These are phyloP conservation scores for Thysanoteuthis rhombus DNA, from an alignment of 2,888 invertebrate genomes.

Conservation along the genomic window DNA sequence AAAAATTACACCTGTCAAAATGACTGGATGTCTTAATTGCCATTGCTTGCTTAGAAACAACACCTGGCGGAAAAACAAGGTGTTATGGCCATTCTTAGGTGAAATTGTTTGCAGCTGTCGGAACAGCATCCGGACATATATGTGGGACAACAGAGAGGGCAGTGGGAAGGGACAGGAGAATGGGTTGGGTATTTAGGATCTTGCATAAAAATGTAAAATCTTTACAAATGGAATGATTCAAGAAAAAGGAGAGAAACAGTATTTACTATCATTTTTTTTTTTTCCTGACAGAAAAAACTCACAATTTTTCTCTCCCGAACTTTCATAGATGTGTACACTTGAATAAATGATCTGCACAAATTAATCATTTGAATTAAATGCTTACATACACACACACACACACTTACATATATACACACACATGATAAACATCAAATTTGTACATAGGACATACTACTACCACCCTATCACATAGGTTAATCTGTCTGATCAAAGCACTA, in stretches of 20 bases:
- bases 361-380: too few relatives aligned
- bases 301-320: neutral
- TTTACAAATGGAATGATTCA: neutral
- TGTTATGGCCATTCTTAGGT: neutral
- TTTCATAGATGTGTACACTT: too few relatives aligned
- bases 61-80: neutral
- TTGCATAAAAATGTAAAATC: neutral
- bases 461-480: too few relatives aligned
- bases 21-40: neutral
- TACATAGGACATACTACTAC: too few relatives aligned
- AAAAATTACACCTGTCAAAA: neutral
- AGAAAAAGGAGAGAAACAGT: neutral
- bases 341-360: too few relatives aligned
- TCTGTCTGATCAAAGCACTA: too few relatives aligned
- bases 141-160: neutral
- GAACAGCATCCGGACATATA: neutral
- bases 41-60: neutral
- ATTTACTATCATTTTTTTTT: neutral
- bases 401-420: too few relatives aligned
- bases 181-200: neutral
- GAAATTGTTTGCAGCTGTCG: neutral
- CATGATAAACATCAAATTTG: too few relatives aligned
- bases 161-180: neutral
- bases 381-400: too few relatives aligned
- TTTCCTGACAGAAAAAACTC: neutral